phyloP scores from a whole-genome alignment of 2,888 invertebrate species.

The Lasioglossum morio region DNA sequence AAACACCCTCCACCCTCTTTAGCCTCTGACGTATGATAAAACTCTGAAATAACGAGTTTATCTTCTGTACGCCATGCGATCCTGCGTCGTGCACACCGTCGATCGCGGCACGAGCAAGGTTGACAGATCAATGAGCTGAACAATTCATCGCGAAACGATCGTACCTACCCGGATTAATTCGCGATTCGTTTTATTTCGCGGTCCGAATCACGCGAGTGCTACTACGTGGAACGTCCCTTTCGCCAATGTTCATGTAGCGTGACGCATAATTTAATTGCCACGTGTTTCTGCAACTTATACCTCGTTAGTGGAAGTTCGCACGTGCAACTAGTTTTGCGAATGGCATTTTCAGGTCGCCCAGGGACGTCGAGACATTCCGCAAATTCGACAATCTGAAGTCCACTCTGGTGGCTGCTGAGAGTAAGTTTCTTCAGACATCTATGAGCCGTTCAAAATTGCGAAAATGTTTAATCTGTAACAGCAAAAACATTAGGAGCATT shows the following conservation, averaged over 20 bases:
- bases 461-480: too few species aligned
- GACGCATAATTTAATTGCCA: neutral
- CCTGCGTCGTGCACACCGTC: slow-evolving; percentile 58
- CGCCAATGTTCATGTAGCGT: neutral
- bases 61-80: slow-evolving; percentile 72
- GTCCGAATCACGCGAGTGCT: neutral
- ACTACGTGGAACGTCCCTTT: neutral
- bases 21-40: slow-evolving; percentile 66
- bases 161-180: neutral
- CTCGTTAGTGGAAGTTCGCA: neutral
- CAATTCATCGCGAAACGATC: neutral
- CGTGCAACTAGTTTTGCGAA: neutral
- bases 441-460: too few species aligned
- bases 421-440: slow-evolving; percentile 61
- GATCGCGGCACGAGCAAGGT: slow-evolving; percentile 47
- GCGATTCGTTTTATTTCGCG: neutral
- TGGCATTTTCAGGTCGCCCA: slow-evolving; percentile 66
- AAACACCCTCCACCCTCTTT: slow-evolving; percentile 65
- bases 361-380: slow-evolving; percentile 51
- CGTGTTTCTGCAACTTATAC: neutral
- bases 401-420: slow-evolving; percentile 54
- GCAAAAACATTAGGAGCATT: too few species aligned
- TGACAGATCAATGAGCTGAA: slow-evolving; percentile 17
- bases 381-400: slow-evolving; percentile 64
- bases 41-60: slow-evolving; percentile 78